Evolutionary conservation across 2,113 vertebrate species (phyloP).

Genomic region (Polypterus senegalus): DNA sequence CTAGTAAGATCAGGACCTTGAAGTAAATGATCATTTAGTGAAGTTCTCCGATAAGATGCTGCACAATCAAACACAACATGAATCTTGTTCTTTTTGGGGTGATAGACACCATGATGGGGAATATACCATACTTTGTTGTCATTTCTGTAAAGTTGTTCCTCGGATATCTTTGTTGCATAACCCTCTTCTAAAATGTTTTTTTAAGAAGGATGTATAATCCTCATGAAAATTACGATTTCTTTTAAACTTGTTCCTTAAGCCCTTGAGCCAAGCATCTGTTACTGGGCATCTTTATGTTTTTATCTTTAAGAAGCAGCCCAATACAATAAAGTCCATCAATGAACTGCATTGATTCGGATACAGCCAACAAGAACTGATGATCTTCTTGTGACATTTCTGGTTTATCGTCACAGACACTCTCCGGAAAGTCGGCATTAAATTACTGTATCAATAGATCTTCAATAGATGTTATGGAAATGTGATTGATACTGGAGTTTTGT

Average conservation of each 20-base stretch:
- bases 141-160: neutral
- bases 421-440: slow-evolving; percentile 22
- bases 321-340: neutral
- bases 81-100: slow-evolving; percentile 7
- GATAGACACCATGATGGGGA: slow-evolving; percentile 12
- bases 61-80: slow-evolving; percentile 18
- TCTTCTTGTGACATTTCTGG: slow-evolving; percentile 16
- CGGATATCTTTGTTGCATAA: slow-evolving; percentile 5
- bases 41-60: slow-evolving; percentile 9
- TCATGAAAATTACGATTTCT: slow-evolving; percentile 2
- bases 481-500: too few species aligned
- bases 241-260: slow-evolving; percentile 10
- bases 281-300: slow-evolving; percentile 17
- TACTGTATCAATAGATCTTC: slow-evolving; percentile 20
- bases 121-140: slow-evolving; percentile 12
- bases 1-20: slow-evolving; percentile 14
- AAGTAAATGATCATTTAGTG: slow-evolving; percentile 12
- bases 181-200: slow-evolving; percentile 5
- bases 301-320: slow-evolving; percentile 9
- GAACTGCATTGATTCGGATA: neutral
- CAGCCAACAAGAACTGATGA: neutral
- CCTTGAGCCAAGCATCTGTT: slow-evolving; percentile 16
- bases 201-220: slow-evolving; percentile 8
- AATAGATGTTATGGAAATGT: neutral
- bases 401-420: slow-evolving; percentile 13